Conservation (phyloP, 2,797 vertebrate species). For the Lithobates sylvaticus region DNA sequence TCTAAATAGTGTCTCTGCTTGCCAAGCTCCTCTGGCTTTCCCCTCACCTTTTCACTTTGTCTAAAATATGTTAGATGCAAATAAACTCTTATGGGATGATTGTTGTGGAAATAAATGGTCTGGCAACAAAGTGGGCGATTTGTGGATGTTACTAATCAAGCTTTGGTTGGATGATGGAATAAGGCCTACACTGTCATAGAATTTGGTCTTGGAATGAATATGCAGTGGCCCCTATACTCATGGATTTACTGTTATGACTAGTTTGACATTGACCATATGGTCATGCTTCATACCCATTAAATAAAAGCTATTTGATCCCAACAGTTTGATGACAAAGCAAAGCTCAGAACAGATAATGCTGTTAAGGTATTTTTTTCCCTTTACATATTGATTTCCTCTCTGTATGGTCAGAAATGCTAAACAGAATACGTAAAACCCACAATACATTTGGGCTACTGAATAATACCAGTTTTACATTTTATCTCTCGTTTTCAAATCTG, state of each 20-base stretch:
- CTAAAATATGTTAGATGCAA: too few species aligned
- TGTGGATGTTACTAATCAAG: too few species aligned
- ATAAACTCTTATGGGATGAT: too few species aligned
- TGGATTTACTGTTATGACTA: neutral
- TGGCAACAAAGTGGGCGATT: too few species aligned
- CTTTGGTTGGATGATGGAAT: too few species aligned
- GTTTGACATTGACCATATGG: neutral
- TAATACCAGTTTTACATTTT: neutral
- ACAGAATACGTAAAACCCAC: neutral
- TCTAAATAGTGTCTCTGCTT: too few species aligned
- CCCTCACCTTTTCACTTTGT: too few species aligned
- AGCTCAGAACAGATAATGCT: neutral
- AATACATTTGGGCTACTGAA: neutral
- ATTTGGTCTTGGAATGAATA: too few species aligned
- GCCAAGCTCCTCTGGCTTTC: too few species aligned
- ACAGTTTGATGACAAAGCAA: slow-evolving; percentile 6
- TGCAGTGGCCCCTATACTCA: neutral
- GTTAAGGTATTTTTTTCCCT: neutral
- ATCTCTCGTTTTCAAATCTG: neutral
- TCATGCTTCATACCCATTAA: neutral
- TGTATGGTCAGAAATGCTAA: neutral
- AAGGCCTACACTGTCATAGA: too few species aligned
- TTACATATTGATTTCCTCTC: slow-evolving; percentile 19
- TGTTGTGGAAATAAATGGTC: too few species aligned
- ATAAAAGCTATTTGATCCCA: slow-evolving; percentile 3